Conservation (phyloP, 2,113 vertebrate species). For the Rissa tridactyla region DNA sequence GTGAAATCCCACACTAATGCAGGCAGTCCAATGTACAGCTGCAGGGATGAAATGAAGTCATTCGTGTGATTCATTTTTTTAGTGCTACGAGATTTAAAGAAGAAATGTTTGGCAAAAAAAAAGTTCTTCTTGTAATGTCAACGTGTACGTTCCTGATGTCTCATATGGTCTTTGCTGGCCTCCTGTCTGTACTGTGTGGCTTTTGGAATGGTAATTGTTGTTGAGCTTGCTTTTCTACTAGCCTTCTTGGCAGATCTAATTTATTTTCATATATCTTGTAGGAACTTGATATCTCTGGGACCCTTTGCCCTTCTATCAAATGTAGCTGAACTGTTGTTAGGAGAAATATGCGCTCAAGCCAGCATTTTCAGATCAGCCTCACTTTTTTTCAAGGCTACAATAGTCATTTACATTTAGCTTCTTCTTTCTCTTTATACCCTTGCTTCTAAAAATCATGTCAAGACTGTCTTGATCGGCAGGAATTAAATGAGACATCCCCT, state of each 20-base stretch:
- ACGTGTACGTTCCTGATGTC: neutral
- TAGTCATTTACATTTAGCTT: neutral
- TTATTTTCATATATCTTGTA: slow-evolving; percentile 14
- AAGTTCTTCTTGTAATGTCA: neutral
- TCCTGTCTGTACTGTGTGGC: neutral
- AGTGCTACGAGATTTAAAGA: neutral
- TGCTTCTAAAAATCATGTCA: neutral
- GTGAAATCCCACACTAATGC: neutral
- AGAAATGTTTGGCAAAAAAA: neutral
- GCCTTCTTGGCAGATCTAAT: neutral
- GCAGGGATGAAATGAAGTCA: neutral
- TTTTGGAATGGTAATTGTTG: neutral
- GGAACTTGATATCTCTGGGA: neutral
- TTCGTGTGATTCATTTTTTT: neutral
- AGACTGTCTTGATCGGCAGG: neutral
- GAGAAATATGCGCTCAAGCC: neutral
- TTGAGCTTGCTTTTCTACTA: neutral
- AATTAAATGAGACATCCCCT: neutral
- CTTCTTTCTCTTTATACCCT: neutral
- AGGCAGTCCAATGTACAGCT: neutral
- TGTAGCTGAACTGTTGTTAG: neutral
- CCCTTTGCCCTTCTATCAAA: neutral
- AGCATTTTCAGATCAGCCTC: neutral
- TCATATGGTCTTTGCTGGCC: neutral
- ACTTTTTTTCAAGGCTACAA: neutral